Evolutionary conservation across 2,113 vertebrate species (phyloP).

Genomic region (Carassius carassius): DNA sequence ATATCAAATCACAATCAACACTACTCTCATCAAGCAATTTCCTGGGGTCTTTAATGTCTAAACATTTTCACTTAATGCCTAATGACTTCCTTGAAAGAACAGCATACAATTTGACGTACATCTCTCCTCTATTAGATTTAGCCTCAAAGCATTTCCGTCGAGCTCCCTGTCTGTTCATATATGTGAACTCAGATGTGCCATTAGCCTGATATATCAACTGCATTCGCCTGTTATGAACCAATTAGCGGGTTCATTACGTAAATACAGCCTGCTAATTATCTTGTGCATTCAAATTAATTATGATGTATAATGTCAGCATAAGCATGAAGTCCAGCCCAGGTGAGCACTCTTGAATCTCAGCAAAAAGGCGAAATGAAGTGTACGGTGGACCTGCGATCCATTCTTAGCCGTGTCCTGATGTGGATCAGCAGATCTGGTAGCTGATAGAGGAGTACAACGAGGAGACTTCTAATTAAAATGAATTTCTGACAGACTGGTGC

Average conservation of each 20-base stretch:
- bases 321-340: conserved; percentile 45
- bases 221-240: conserved; percentile 62
- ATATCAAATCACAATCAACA: neutral
- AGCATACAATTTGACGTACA: neutral
- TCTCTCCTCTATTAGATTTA: conserved; percentile 11
- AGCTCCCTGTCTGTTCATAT: conserved; percentile 44
- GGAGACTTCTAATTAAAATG: conserved; percentile 73
- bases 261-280: conserved; percentile 69
- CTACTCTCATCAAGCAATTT: neutral
- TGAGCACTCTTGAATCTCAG: neutral
- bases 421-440: conserved; percentile 35
- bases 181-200: conserved; percentile 52
- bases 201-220: conserved; percentile 70
- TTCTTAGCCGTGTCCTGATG: conserved; percentile 46
- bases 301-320: conserved; percentile 63
- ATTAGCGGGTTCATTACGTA: conserved; percentile 73
- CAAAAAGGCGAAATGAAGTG: conserved; percentile 48
- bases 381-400: conserved; percentile 41
- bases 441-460: conserved; percentile 49
- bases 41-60: conserved; percentile 13
- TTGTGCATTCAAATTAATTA: conserved; percentile 71
- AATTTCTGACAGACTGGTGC: conserved; percentile 73
- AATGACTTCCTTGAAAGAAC: conserved; percentile 15
- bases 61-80: neutral
- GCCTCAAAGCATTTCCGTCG: conserved; percentile 43